A percentile compares a stretch with the other conserved stretches of the same genome.
phyloP scores from a whole-genome alignment of 2,888 invertebrate genomes.

The Dynastes tityus region DNA sequence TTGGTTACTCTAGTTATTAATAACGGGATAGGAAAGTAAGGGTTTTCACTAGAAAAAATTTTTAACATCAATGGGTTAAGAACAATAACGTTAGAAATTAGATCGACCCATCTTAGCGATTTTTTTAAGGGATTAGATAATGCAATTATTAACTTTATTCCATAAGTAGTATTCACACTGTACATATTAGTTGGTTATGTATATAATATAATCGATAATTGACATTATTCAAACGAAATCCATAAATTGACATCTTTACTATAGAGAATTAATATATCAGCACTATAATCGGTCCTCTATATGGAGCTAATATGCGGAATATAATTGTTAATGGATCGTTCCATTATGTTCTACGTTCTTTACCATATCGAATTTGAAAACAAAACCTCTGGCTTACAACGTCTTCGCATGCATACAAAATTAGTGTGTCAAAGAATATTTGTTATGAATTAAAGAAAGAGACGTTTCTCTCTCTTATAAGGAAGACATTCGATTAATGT shows the following conservation, averaged over 20 bases:
- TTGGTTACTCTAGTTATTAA: too few relatives aligned
- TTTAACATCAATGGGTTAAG: too few relatives aligned
- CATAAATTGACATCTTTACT: neutral
- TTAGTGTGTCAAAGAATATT: constrained; percentile 39
- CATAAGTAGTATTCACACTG: too few relatives aligned
- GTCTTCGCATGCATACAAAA: constrained; percentile 18
- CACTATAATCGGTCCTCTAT: neutral
- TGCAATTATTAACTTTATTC: too few relatives aligned
- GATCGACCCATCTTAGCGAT: too few relatives aligned
- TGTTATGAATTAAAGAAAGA: constrained; percentile 11
- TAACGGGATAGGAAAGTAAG: too few relatives aligned
- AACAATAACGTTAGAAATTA: too few relatives aligned
- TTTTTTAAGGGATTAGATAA: too few relatives aligned
- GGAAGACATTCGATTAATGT: constrained; percentile 19
- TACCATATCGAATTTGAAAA: neutral
- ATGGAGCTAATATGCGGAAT: neutral
- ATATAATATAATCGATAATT: neutral
- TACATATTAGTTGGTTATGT: neutral
- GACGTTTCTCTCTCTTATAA: constrained; percentile 37
- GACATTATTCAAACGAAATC: neutral
- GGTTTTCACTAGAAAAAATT: too few relatives aligned
- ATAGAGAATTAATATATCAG: neutral
- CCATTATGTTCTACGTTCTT: neutral
- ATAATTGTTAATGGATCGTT: neutral
- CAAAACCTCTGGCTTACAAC: constrained; percentile 7